phyloP scores from a whole-genome alignment of 1,140 invertebrate genomes.

The Drosophila ironensis region DNA sequence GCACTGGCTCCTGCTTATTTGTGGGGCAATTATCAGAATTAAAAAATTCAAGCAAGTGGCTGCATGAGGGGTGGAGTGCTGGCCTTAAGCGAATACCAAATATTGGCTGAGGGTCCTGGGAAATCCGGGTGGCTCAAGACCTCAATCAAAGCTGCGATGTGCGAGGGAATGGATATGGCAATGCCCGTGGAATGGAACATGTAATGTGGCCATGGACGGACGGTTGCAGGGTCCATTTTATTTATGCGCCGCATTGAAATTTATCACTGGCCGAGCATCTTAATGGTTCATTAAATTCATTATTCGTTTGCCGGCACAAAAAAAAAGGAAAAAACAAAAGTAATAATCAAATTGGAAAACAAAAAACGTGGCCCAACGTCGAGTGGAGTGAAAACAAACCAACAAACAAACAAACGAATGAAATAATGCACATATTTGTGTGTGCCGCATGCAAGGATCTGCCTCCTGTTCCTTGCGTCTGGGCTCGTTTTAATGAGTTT shows the following conservation, averaged over 20 bases:
- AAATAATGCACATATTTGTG: slow-evolving; percentile 66
- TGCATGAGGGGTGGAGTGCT: neutral
- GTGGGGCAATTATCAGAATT: slow-evolving; percentile 73
- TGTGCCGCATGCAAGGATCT: slow-evolving; percentile 29
- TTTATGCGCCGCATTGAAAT: slow-evolving; percentile 73
- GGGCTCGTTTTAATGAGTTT: slow-evolving; percentile 73
- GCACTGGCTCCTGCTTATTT: slow-evolving; percentile 60
- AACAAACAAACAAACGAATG: slow-evolving; percentile 58
- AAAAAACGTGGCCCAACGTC: neutral
- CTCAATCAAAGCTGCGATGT: too few species aligned
- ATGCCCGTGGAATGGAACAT: too few species aligned
- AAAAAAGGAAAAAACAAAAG: slow-evolving; percentile 39
- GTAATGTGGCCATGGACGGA: too few species aligned
- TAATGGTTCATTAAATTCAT: slow-evolving; percentile 80
- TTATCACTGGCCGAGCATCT: slow-evolving; percentile 75
- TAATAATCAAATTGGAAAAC: slow-evolving; percentile 42
- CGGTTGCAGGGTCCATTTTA: slow-evolving; percentile 51
- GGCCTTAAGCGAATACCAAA: slow-evolving; percentile 29
- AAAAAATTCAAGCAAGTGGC: slow-evolving; percentile 43
- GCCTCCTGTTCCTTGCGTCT: slow-evolving; percentile 46
- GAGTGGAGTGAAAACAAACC: slow-evolving; percentile 10
- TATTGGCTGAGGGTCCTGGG: slow-evolving; percentile 5
- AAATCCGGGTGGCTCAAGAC: too few species aligned
- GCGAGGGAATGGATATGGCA: too few species aligned
- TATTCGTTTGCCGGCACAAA: slow-evolving; percentile 59